These are phyloP conservation scores for Drosophila aff. DNA, from an alignment of 1,140 invertebrate species.

Conservation along the genomic window DNA sequence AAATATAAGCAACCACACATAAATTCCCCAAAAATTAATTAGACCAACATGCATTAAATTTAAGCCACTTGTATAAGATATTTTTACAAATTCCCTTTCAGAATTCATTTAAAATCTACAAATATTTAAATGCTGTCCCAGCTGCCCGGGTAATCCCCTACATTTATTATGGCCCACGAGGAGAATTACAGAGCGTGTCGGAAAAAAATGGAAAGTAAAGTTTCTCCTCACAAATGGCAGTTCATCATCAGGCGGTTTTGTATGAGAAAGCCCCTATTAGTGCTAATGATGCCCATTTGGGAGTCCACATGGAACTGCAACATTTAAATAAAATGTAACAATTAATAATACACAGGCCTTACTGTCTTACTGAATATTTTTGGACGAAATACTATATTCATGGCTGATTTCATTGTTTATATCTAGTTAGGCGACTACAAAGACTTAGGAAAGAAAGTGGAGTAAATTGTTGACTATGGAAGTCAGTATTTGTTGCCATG, in stretches of 20 bases:
- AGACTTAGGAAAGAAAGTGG: fast-evolving
- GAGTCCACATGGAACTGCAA: not conserved
- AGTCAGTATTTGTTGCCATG: not conserved
- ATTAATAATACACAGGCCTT: slow-evolving; percentile 2
- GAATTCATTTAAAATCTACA: not conserved
- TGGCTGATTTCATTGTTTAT: not conserved
- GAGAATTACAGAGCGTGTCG: not conserved
- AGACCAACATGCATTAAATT: not conserved
- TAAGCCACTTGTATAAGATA: not conserved
- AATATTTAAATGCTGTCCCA: slow-evolving; percentile 4
- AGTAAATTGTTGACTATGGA: not conserved
- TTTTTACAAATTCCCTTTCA: slow-evolving; percentile 1
- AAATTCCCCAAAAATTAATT: not conserved
- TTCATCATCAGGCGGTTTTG: slow-evolving; percentile 18
- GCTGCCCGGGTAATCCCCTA: slow-evolving; percentile 32
- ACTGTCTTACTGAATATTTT: not conserved
- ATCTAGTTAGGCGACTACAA: not conserved
- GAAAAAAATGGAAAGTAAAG: slow-evolving; percentile 2
- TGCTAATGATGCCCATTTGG: slow-evolving; percentile 15
- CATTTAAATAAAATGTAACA: slow-evolving; percentile 15
- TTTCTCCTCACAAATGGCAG: slow-evolving; percentile 14
- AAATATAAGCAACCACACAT: not conserved
- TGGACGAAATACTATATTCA: not conserved
- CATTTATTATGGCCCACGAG: slow-evolving; percentile 22
- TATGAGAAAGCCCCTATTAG: slow-evolving; percentile 14